Base-by-base conservation (phyloP, 2,113 vertebrate genomes). In the Hippocampus comes region DNA sequence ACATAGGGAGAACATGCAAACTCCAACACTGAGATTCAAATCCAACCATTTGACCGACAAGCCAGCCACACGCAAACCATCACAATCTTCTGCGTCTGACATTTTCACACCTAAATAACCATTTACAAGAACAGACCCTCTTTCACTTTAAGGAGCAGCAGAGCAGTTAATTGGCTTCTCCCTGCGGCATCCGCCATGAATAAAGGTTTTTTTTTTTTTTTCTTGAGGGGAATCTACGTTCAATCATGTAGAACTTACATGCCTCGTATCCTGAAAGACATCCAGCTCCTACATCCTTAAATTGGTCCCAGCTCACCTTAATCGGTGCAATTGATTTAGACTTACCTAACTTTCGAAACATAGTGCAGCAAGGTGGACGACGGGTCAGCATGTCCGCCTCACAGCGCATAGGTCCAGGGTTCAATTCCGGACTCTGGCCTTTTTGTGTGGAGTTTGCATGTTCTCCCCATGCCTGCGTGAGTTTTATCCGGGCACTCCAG, bases 151-250 rank as follows among this genome's bases (percentile, higher is more conserved):
- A 81, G 76, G 78, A 81, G 81, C 81, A 86, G 74, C 78, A 25
- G 79, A 86, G 81, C 86, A 89, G 75, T 82, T 90, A 86, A 89
- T 89, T 87, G 86, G 77, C 78, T 88, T 83, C 83, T 83, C 73
- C 64, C 70, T 65, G 41, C 85, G 86, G 84, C 79, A 68, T 88
- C 75, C 60, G 34, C 76, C 49, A 73, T 77, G 73, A 84, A 85
- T 76, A 84, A 76, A 63, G 80, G 85, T 83, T 77, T 69, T 88
- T 80, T 88, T 74, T 87, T 82, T 85, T 3, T 3, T 91, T 76
- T 60, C 43, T 46, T 46, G 34, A 75, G 77, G 78, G 73, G 63
- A 90, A 86, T 90, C 89, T 89, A 83, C 87, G 82, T 83, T 76
- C 86, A 85, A 77, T 86, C 87, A 82, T 86, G 88, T 82, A 89